Conservation (phyloP, 2,888 invertebrate species). For the Oxyteleia sp. region DNA sequence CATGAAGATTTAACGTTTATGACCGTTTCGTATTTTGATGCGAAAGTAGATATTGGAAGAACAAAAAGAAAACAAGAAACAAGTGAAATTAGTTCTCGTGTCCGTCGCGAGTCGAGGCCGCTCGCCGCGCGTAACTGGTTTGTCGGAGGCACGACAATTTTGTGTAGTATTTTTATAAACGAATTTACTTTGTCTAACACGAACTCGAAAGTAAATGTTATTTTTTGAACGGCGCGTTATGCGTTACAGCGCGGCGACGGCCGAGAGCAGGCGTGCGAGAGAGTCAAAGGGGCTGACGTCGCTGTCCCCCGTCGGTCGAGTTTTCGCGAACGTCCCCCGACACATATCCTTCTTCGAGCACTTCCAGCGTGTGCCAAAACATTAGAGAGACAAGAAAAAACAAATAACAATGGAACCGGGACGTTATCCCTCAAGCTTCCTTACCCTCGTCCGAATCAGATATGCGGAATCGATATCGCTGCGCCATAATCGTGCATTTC, state of each 20-base stretch:
- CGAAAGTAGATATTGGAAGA: no score
- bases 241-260: slow-evolving; percentile 44
- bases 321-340: slow-evolving; percentile 51
- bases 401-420: slow-evolving; percentile 33
- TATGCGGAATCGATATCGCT: slow-evolving; percentile 49
- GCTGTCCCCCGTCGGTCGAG: slow-evolving; percentile 33
- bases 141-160: no score
- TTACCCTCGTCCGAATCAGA: slow-evolving; percentile 50
- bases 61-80: no score
- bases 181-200: no score
- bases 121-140: no score
- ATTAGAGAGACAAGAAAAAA: slow-evolving; percentile 14
- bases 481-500: slow-evolving; percentile 48
- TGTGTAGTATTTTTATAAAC: no score
- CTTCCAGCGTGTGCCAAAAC: slow-evolving; percentile 79
- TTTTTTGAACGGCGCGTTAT: slow-evolving; percentile 39
- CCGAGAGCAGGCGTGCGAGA: slow-evolving; percentile 20
- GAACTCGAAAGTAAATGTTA: no score
- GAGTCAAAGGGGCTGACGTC: slow-evolving; percentile 7
- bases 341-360: slow-evolving; percentile 77
- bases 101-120: no score
- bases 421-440: slow-evolving; percentile 54
- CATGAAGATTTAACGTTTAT: no score
- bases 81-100: no score
- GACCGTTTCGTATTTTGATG: no score